These are phyloP conservation scores for Hydrozoanthus gracilis DNA, from an alignment of 92 coral and sea anemone species.

Conservation along the genomic window DNA sequence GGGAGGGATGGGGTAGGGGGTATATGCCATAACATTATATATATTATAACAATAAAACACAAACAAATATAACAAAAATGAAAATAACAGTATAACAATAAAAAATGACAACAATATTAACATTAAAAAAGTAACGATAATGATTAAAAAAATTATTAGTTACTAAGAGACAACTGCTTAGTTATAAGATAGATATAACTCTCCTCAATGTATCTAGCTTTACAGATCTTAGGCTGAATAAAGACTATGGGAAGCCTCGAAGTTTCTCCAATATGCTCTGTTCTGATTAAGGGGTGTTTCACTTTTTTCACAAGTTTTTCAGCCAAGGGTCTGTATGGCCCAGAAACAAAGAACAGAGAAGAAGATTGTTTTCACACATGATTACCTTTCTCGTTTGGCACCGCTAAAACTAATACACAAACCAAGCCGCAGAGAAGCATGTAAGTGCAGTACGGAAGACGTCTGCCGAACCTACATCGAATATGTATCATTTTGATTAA, in stretches of 20 bases:
- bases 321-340: too few relatives aligned
- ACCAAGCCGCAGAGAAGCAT: constrained; percentile 77
- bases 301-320: too few relatives aligned
- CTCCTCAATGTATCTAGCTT: too few relatives aligned
- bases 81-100: neutral
- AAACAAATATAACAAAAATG: neutral
- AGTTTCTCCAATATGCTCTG: too few relatives aligned
- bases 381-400: constrained; percentile 71
- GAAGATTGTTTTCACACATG: too few relatives aligned
- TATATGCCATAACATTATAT: too few relatives aligned
- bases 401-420: constrained; percentile 76
- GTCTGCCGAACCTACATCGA: constrained; percentile 75
- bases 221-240: too few relatives aligned
- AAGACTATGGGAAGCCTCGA: too few relatives aligned
- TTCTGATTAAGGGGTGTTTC: too few relatives aligned
- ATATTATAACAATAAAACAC: neutral
- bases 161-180: neutral
- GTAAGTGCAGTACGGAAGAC: constrained; percentile 75
- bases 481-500: neutral
- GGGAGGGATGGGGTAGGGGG: neutral
- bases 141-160: too few relatives aligned
- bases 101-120: neutral
- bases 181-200: neutral
- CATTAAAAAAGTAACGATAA: too few relatives aligned
- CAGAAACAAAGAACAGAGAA: too few relatives aligned